Conservation (phyloP, 2,113 vertebrate genomes). For the Polyodon spathula region DNA sequence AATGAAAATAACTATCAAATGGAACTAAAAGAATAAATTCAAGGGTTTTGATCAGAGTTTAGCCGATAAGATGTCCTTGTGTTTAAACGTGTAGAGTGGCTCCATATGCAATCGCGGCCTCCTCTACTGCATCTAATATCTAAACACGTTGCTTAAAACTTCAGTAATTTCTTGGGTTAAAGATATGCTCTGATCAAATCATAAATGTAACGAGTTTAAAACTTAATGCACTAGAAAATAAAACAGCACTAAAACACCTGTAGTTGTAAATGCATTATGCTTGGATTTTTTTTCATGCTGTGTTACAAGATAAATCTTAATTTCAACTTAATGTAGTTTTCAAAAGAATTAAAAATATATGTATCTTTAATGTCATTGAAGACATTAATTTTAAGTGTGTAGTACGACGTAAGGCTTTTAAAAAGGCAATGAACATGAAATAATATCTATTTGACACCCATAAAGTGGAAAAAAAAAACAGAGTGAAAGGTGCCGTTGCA, state of each 20-base stretch:
- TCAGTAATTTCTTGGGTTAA: conserved; percentile 69
- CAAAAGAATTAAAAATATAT: conserved; percentile 45
- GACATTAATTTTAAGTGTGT: conserved; percentile 54
- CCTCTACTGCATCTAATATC: conserved; percentile 75
- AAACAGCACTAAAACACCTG: conserved; percentile 67
- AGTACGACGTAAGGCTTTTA: conserved; percentile 52
- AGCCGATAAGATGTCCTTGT: conserved; percentile 72
- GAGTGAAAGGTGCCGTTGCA: conserved; percentile 87
- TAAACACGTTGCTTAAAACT: conserved; percentile 65
- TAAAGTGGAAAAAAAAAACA: conserved; percentile 79
- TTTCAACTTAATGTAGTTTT: conserved; percentile 60
- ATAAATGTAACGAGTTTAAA: conserved; percentile 66
- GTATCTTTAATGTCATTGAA: conserved; percentile 57
- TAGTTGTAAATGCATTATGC: conserved; percentile 65
- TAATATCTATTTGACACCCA: conserved; percentile 80
- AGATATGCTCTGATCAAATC: conserved; percentile 72
- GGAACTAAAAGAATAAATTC: too few species aligned
- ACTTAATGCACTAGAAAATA: conserved; percentile 74
- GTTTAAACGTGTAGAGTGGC: conserved; percentile 68
- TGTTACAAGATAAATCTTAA: conserved; percentile 68
- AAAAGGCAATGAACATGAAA: conserved; percentile 97
- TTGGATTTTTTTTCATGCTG: conserved; percentile 67
- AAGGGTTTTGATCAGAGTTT: too few species aligned
- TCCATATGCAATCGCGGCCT: conserved; percentile 74
- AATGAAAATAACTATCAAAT: too few species aligned